A percentile compares a stretch with the other conserved stretches of the same genome.
These are phyloP conservation scores for Phalanger gymnotis DNA, from an alignment of 2,797 vertebrate genomes.

Conservation along the genomic window DNA sequence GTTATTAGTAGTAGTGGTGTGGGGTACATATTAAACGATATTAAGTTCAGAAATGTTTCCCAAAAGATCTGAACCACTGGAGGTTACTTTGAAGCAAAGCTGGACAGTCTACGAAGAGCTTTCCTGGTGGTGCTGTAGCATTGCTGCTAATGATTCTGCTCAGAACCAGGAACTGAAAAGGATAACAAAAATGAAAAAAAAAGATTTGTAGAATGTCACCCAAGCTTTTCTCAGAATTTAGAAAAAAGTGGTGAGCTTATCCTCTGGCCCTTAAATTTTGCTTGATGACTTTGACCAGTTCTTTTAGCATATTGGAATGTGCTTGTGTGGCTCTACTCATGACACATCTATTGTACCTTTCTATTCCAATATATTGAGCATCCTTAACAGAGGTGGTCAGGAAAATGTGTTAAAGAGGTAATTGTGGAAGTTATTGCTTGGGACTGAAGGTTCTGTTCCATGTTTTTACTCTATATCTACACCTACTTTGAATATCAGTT, in stretches of 20 bases:
- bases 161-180: neutral
- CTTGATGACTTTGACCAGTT: neutral
- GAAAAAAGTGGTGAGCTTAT: neutral
- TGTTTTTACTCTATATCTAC: slow-evolving; percentile 6
- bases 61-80: neutral
- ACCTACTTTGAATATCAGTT: slow-evolving; percentile 68
- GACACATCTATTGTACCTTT: neutral
- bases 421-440: neutral
- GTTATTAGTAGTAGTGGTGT: neutral
- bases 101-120: slow-evolving; percentile 8
- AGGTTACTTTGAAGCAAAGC: slow-evolving; percentile 10
- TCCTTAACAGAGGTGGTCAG: neutral
- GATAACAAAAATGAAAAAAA: slow-evolving; percentile 49
- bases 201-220: slow-evolving; percentile 26
- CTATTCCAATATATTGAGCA: neutral
- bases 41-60: slow-evolving; percentile 40
- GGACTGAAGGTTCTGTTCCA: slow-evolving; percentile 36
- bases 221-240: slow-evolving; percentile 23
- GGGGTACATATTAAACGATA: slow-evolving; percentile 27
- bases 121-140: neutral
- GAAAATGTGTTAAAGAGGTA: neutral
- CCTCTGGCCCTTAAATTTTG: slow-evolving; percentile 39
- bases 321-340: neutral
- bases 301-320: neutral
- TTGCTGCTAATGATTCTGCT: slow-evolving; percentile 45